Conservation (phyloP, 2,888 invertebrate genomes). For the Drosophila maculinotata region DNA sequence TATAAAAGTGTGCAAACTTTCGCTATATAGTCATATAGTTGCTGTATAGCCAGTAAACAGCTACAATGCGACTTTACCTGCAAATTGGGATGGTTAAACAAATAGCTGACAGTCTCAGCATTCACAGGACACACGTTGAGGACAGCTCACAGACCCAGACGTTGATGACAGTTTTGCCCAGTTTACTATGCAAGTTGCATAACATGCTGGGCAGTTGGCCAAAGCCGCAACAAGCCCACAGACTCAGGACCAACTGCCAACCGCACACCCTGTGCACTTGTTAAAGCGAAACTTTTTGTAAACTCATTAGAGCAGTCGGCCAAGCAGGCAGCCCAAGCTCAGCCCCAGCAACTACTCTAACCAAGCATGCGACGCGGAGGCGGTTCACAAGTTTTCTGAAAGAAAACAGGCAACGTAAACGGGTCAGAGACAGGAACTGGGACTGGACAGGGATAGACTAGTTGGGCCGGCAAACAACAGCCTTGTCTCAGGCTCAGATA, state of each 20-base stretch:
- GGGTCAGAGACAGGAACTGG: slow-evolving; percentile 4
- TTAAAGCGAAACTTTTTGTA: slow-evolving; percentile 77
- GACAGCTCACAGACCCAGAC: slow-evolving; percentile 53
- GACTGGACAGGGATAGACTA: slow-evolving; percentile 2
- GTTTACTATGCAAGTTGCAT: slow-evolving; percentile 72
- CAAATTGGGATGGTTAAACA: slow-evolving; percentile 61
- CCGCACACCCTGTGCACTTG: slow-evolving; percentile 46
- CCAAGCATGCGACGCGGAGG: slow-evolving; percentile 30
- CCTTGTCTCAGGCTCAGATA: slow-evolving; percentile 61
- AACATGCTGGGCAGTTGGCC: slow-evolving; percentile 73
- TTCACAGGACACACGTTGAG: slow-evolving; percentile 22
- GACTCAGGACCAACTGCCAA: slow-evolving; percentile 7
- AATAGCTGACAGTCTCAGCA: slow-evolving; percentile 59
- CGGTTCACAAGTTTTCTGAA: slow-evolving; percentile 59
- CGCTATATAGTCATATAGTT: slow-evolving; percentile 31
- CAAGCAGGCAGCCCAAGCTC: slow-evolving; percentile 44
- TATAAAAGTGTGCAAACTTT: slow-evolving; percentile 59
- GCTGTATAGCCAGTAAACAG: slow-evolving; percentile 32
- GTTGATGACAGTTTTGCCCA: slow-evolving; percentile 78
- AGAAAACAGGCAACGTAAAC: slow-evolving; percentile 57
- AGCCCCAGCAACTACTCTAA: slow-evolving; percentile 35
- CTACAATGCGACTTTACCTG: slow-evolving; percentile 60
- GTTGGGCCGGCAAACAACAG: slow-evolving; percentile 65
- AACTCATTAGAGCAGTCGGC: slow-evolving; percentile 77
- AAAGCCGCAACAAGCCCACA: not conserved